Conservation (phyloP, 2,113 vertebrate species). For the Ptilorrhoa leucosticta region DNA sequence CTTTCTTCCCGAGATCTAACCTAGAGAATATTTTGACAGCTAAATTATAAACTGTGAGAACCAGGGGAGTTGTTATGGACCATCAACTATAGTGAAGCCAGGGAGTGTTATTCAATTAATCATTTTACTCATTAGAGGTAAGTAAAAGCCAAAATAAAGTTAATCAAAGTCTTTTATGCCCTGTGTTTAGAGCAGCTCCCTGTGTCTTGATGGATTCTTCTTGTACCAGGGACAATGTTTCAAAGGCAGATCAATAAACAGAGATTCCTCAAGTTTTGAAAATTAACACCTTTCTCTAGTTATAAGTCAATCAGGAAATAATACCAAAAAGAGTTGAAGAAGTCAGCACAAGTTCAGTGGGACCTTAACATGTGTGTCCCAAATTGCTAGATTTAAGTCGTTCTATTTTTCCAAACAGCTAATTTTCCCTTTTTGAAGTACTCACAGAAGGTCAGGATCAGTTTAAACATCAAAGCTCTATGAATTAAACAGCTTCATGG, state of each 20-base stretch:
- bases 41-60: constrained; percentile 63
- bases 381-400: constrained; percentile 71
- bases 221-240: constrained; percentile 28
- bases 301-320: constrained; percentile 14
- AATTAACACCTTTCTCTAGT: constrained; percentile 63
- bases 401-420: constrained; percentile 80
- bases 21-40: constrained; percentile 61
- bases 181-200: constrained; percentile 11
- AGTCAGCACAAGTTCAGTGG: constrained; percentile 64
- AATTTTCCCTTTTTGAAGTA: constrained; percentile 84
- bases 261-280: constrained; percentile 43
- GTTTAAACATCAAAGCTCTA: constrained; percentile 88
- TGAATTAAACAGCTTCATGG: constrained; percentile 82
- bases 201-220: constrained; percentile 35
- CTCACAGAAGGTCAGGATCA: constrained; percentile 74
- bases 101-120: constrained; percentile 48
- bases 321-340: constrained; percentile 18
- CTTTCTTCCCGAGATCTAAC: constrained; percentile 52
- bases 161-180: constrained; percentile 41
- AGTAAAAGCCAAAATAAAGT: constrained; percentile 51
- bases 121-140: constrained; percentile 47
- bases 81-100: constrained; percentile 44
- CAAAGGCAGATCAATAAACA: constrained; percentile 55
- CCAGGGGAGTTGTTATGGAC: constrained; percentile 45
- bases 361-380: constrained; percentile 58